phyloP scores from a whole-genome alignment of 1,140 invertebrate species.

The Pteromalus puparum region DNA sequence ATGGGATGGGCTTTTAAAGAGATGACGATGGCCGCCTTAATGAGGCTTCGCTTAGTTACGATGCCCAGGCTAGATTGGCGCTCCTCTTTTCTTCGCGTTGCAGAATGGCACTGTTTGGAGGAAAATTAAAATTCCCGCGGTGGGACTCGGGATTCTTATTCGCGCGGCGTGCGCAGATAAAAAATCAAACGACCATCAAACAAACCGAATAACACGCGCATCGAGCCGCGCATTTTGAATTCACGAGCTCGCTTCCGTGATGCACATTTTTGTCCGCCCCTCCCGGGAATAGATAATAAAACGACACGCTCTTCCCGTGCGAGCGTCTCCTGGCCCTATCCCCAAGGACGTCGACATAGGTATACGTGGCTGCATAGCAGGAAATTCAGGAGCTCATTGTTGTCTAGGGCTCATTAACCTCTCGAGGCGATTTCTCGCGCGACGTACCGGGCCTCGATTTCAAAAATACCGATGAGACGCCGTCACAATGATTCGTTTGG shows the following conservation, averaged over 20 bases:
- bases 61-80: background rate
- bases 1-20: background rate
- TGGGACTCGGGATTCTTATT: too few relatives aligned
- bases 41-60: background rate
- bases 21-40: background rate
- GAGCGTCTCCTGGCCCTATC: background rate
- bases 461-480: background rate
- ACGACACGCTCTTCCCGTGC: too few relatives aligned
- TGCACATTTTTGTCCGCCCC: background rate
- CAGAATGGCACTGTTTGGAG: too few relatives aligned
- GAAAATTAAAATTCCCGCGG: too few relatives aligned
- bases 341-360: background rate
- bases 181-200: background rate
- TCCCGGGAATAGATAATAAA: background rate
- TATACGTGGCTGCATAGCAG: background rate
- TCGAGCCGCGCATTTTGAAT: background rate
- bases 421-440: background rate
- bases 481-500: background rate
- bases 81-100: too few relatives aligned
- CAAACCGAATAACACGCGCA: too few relatives aligned
- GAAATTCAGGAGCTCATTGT: slow-evolving; percentile 9
- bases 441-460: background rate
- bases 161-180: background rate
- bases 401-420: background rate
- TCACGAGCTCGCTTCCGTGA: background rate